Percentiles rank a stretch among this genome's conserved stretches.
These are phyloP conservation scores for Desmodus rotundus DNA, from an alignment of 2,113 vertebrate genomes.

Conservation along the genomic window DNA sequence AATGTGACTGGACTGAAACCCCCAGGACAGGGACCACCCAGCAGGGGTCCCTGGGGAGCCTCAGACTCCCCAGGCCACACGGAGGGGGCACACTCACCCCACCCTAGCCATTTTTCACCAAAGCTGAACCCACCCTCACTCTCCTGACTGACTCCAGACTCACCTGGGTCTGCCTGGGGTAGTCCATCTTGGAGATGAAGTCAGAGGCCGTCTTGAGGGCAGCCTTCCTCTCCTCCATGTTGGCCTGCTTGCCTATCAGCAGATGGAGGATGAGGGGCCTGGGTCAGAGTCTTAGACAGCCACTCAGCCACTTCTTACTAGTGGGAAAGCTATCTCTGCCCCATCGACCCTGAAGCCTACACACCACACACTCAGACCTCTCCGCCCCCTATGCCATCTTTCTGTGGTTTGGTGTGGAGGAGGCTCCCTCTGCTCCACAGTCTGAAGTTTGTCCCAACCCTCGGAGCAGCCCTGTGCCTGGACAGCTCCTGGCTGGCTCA, in stretches of 20 bases:
- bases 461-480: background rate
- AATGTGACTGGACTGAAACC: background rate
- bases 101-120: background rate
- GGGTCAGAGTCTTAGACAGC: background rate
- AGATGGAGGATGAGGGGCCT: background rate
- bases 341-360: background rate
- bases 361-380: background rate
- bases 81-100: background rate
- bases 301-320: too few relatives aligned
- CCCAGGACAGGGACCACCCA: background rate
- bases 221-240: constrained; percentile 92
- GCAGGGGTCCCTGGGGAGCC: background rate
- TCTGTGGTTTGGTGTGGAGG: too few relatives aligned
- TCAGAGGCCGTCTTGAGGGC: constrained; percentile 92
- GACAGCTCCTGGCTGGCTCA: background rate
- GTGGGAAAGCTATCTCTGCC: background rate
- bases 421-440: too few relatives aligned
- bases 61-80: background rate
- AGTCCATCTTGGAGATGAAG: constrained; percentile 97
- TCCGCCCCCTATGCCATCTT: background rate
- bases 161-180: constrained; percentile 93
- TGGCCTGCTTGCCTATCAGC: constrained; percentile 89
- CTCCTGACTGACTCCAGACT: background rate
- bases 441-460: background rate
- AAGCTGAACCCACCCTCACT: background rate